Evolutionary conservation across 2,113 vertebrate species (phyloP).

Genomic region (Baryphthengus martii): DNA sequence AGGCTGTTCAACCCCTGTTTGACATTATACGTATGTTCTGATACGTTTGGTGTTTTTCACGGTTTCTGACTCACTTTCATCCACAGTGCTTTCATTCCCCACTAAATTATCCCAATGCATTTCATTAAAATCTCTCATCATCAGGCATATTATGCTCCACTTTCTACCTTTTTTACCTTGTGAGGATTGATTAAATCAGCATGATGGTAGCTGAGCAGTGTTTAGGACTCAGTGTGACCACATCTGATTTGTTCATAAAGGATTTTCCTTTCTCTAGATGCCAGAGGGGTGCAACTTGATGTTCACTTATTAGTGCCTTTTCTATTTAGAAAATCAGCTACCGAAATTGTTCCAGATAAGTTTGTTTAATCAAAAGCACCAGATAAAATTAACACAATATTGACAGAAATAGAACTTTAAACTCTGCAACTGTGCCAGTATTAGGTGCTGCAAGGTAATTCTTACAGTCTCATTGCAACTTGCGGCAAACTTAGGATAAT

Average conservation of each 20-base stretch:
- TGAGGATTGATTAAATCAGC: conserved; percentile 79
- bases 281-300: conserved; percentile 34
- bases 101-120: conserved; percentile 61
- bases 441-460: conserved; percentile 47
- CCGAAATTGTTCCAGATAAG: conserved; percentile 58
- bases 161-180: conserved; percentile 68
- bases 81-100: conserved; percentile 58
- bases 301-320: conserved; percentile 47
- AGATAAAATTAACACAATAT: conserved; percentile 62
- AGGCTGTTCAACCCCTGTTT: not conserved
- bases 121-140: conserved; percentile 78
- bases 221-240: conserved; percentile 75
- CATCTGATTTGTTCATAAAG: conserved; percentile 67
- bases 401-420: conserved; percentile 40
- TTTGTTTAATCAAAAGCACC: conserved; percentile 74
- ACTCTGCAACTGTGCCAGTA: not conserved
- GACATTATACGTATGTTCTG: not conserved
- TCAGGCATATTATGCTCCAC: conserved; percentile 64
- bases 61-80: conserved; percentile 40
- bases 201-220: conserved; percentile 68
- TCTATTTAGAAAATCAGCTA: conserved; percentile 56
- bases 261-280: conserved; percentile 46
- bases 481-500: conserved; percentile 68
- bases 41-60: not conserved
- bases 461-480: conserved; percentile 61